Conservation (phyloP, 2,888 invertebrate genomes). For the Heteromyza rotundicornis region DNA sequence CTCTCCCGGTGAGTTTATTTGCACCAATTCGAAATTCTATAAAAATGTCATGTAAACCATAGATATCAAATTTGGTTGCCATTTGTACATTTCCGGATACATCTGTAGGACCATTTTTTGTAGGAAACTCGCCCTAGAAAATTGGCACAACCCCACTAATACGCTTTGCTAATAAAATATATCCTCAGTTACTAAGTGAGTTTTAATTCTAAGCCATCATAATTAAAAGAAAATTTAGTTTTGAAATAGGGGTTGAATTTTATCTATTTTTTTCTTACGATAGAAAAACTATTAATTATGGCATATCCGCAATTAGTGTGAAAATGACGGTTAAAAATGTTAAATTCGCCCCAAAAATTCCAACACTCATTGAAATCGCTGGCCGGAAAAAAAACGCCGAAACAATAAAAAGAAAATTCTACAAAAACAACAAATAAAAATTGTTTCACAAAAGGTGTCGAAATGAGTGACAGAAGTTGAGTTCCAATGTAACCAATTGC, state of each 20-base stretch:
- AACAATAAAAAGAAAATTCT: neutral
- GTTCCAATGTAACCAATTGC: neutral
- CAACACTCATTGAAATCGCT: neutral
- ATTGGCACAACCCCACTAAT: too few relatives aligned
- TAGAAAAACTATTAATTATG: slow-evolving; percentile 42
- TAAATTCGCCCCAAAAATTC: neutral
- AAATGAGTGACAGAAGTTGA: slow-evolving; percentile 33
- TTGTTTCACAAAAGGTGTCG: slow-evolving; percentile 38
- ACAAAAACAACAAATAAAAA: neutral
- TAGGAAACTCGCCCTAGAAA: too few relatives aligned
- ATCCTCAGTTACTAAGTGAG: too few relatives aligned
- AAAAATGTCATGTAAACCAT: too few relatives aligned
- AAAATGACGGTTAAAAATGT: slow-evolving; percentile 41
- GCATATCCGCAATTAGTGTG: slow-evolving; percentile 52
- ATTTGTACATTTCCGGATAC: too few relatives aligned
- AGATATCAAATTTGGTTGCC: too few relatives aligned
- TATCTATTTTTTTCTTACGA: neutral
- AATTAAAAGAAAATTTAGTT: neutral
- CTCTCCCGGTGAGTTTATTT: too few relatives aligned
- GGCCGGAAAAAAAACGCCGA: neutral
- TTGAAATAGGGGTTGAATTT: neutral
- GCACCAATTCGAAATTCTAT: too few relatives aligned
- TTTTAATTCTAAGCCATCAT: too few relatives aligned
- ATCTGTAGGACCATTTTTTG: too few relatives aligned
- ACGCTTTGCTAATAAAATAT: too few relatives aligned